Conservation (phyloP, 2,888 invertebrate species). For the Pocota personata region DNA sequence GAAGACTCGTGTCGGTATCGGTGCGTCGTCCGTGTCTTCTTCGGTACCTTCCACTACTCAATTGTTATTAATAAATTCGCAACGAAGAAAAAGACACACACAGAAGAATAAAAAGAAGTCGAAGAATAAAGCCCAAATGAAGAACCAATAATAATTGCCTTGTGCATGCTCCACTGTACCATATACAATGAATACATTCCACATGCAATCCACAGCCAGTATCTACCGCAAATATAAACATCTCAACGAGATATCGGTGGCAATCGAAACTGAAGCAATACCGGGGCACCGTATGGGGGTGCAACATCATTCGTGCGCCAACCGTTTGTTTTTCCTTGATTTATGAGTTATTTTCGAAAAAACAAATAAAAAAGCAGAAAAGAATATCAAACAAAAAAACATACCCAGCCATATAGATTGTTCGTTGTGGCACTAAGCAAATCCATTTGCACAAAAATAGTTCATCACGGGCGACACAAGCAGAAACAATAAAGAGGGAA, state of each 20-base stretch:
- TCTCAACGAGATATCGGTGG: conserved; percentile 36
- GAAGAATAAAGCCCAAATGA: conserved; percentile 13
- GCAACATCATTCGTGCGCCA: conserved; percentile 7
- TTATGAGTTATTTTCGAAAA: conserved; percentile 64
- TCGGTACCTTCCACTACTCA: conserved; percentile 53
- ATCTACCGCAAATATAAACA: conserved; percentile 36
- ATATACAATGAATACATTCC: conserved; percentile 67
- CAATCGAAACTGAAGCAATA: conserved; percentile 47
- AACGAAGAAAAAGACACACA: conserved; percentile 39
- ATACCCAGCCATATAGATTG: conserved; percentile 74
- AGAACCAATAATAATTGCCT: conserved; percentile 59
- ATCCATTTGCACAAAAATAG: conserved; percentile 74
- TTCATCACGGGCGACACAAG: conserved; percentile 60
- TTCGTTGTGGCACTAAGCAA: conserved; percentile 72
- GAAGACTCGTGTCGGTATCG: conserved; percentile 59
- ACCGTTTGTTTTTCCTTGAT: conserved; percentile 41
- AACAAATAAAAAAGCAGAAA: background rate
- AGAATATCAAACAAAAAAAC: conserved; percentile 36
- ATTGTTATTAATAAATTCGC: conserved; percentile 73
- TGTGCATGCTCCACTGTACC: conserved; percentile 42
- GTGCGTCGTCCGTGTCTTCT: conserved; percentile 35
- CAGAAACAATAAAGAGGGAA: background rate
- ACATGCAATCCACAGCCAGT: conserved; percentile 60
- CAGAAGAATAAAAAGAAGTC: conserved; percentile 15
- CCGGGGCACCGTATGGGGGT: conserved; percentile 36